phyloP scores from a whole-genome alignment of 2,888 invertebrate species.

The Synanthedon tipuliformis region DNA sequence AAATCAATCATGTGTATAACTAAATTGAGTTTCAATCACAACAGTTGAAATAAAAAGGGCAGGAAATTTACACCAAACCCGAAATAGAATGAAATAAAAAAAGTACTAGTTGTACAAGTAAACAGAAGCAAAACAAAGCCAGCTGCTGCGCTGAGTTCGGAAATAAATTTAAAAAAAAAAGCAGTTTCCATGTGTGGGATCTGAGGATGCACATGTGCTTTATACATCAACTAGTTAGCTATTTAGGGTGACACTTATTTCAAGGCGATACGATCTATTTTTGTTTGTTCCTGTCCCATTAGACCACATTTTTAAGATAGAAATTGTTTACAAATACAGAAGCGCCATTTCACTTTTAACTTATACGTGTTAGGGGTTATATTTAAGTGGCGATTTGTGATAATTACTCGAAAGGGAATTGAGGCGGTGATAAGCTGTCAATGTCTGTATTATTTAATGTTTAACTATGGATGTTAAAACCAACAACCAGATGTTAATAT shows the following conservation, averaged over 20 bases:
- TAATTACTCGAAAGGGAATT: too few species aligned
- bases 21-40: too few species aligned
- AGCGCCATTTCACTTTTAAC: background rate
- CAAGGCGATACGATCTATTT: background rate
- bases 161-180: constrained; percentile 29
- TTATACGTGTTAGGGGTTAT: background rate
- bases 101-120: constrained; percentile 17
- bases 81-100: background rate
- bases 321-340: background rate
- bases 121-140: constrained; percentile 29
- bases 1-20: too few species aligned
- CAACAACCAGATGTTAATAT: too few species aligned
- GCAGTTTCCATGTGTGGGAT: constrained; percentile 28
- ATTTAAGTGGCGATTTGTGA: background rate
- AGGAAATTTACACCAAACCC: background rate
- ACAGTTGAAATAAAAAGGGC: too few species aligned
- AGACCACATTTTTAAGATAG: background rate
- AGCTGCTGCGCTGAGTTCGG: constrained; percentile 40
- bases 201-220: constrained; percentile 18
- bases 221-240: background rate
- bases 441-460: too few species aligned
- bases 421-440: too few species aligned
- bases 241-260: background rate
- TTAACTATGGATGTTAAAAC: too few species aligned
- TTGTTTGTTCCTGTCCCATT: background rate